A percentile compares a stretch with the other conserved stretches of the same genome.
Conservation (phyloP, 2,113 vertebrate species). For the Xiphorhynchus elegans region DNA sequence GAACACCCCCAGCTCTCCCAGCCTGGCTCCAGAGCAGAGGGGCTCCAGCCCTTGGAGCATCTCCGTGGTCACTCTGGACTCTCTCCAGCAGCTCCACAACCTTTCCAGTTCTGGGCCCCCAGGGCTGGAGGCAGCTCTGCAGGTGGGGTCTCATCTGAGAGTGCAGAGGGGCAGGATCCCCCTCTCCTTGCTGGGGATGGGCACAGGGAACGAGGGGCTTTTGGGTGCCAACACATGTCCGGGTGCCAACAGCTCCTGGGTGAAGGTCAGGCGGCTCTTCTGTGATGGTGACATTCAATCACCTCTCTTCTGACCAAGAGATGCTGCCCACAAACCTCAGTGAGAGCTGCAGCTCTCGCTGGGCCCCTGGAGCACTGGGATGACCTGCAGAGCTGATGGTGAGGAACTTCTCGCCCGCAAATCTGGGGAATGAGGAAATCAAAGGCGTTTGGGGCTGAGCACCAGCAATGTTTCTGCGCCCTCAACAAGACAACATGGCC, state of each 20-base stretch:
- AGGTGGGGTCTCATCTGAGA: neutral
- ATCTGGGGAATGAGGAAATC: neutral
- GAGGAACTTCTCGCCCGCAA: neutral
- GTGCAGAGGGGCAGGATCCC: neutral
- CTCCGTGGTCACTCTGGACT: neutral
- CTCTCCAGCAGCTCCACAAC: neutral
- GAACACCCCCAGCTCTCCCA: neutral
- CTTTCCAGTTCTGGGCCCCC: neutral
- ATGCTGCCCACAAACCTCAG: neutral
- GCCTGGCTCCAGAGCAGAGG: neutral
- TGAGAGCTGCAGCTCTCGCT: neutral
- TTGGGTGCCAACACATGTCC: neutral
- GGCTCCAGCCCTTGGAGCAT: neutral
- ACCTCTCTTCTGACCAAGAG: neutral
- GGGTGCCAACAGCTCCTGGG: neutral
- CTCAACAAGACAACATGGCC: too few relatives aligned
- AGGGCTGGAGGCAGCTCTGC: neutral
- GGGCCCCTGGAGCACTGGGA: too few relatives aligned
- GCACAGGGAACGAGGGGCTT: neutral
- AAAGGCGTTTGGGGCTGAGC: neutral
- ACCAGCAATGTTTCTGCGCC: neutral
- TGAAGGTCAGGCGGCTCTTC: neutral
- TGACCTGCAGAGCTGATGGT: fast-evolving
- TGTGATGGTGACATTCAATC: neutral
- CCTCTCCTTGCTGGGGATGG: neutral